These are phyloP conservation scores for Macrotrachela quadricornifera DNA, from an alignment of 1,140 invertebrate species.

Conservation along the genomic window DNA sequence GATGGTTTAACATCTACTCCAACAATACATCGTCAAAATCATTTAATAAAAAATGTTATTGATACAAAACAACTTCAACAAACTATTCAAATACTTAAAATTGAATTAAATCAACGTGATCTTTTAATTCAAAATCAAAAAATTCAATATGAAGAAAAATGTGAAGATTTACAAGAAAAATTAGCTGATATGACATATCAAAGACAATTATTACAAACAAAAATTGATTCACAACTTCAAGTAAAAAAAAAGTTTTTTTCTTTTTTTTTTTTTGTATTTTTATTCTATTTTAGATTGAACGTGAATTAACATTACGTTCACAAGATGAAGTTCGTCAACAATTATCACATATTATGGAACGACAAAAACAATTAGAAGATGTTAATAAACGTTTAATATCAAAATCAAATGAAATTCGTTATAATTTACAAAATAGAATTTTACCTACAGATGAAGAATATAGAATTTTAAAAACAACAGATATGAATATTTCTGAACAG, in stretches of 20 bases:
- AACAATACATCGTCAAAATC: too few species aligned
- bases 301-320: slow-evolving; percentile 21
- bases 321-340: slow-evolving; percentile 23
- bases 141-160: slow-evolving; percentile 20
- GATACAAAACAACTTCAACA: slow-evolving; percentile 27
- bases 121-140: slow-evolving; percentile 25
- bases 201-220: slow-evolving; percentile 25
- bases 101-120: slow-evolving; percentile 29
- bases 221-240: neutral
- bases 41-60: neutral
- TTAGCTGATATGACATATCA: slow-evolving; percentile 25
- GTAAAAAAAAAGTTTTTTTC: neutral
- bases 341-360: slow-evolving; percentile 19
- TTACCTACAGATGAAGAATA: too few species aligned
- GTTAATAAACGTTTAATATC: slow-evolving; percentile 25
- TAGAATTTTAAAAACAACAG: too few species aligned
- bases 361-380: slow-evolving; percentile 25
- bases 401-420: slow-evolving; percentile 7
- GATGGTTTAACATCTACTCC: too few species aligned
- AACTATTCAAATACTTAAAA: slow-evolving; percentile 28
- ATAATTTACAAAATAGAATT: too few species aligned
- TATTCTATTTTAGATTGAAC: slow-evolving; percentile 22
- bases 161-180: slow-evolving; percentile 28
- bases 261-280: slow-evolving; percentile 11
- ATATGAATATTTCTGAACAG: too few species aligned